phyloP scores from a whole-genome alignment of 2,113 vertebrate species.

The Dicrurus megarhynchus region DNA sequence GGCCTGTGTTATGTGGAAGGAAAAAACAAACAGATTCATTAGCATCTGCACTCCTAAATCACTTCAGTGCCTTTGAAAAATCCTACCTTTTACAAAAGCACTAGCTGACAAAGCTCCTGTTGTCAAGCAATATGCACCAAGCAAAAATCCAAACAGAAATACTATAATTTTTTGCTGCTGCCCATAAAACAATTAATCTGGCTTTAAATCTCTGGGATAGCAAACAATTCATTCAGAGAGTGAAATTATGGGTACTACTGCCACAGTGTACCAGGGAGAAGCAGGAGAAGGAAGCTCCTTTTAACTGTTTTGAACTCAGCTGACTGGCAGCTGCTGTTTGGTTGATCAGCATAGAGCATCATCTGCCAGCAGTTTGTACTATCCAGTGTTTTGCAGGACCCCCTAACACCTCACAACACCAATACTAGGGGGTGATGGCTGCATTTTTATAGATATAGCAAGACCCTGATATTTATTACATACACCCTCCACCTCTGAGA shows the following conservation, averaged over 20 bases:
- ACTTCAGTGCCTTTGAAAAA: background rate
- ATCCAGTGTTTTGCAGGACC: background rate
- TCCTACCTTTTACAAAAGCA: background rate
- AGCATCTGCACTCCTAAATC: background rate
- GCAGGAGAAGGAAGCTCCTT: background rate
- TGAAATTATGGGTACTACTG: background rate
- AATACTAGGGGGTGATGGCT: background rate
- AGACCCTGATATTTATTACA: background rate
- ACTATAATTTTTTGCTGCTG: background rate
- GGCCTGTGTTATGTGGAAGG: background rate
- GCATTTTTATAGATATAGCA: background rate
- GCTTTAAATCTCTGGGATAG: background rate
- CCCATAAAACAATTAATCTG: background rate
- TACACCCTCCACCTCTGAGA: rapidly evolving
- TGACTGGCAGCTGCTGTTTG: background rate
- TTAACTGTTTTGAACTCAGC: background rate
- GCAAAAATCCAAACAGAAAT: background rate
- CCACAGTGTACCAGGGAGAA: background rate
- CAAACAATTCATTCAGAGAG: background rate
- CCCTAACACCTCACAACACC: background rate
- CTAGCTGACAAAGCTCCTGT: background rate
- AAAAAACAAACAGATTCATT: background rate
- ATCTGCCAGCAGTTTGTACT: background rate
- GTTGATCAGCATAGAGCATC: background rate
- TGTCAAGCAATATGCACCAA: background rate